phyloP scores from a whole-genome alignment of 2,797 vertebrate species.

The Premnoplex brunnescens region DNA sequence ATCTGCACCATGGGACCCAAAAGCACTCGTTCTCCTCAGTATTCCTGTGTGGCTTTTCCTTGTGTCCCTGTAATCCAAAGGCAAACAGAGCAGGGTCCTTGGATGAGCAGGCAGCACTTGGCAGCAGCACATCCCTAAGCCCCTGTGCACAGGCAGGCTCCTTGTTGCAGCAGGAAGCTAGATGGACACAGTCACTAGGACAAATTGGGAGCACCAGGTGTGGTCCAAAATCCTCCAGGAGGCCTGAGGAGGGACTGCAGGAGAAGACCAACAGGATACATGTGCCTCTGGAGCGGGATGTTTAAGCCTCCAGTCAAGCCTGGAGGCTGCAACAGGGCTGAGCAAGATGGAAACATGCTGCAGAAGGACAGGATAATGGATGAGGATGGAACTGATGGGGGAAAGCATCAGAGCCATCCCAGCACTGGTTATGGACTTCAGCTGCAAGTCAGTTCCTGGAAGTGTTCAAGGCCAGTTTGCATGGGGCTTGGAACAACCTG shows the following conservation, averaged over 20 bases:
- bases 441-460: background rate
- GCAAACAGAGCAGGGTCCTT: background rate
- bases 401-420: background rate
- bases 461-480: background rate
- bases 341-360: background rate
- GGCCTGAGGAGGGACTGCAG: background rate
- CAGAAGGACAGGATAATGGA: background rate
- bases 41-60: background rate
- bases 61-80: background rate
- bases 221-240: background rate
- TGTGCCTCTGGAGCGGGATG: accelerated
- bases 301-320: background rate
- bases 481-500: background rate
- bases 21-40: accelerated
- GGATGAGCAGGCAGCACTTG: accelerated
- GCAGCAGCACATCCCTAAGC: background rate
- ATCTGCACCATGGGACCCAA: accelerated
- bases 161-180: background rate
- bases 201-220: background rate
- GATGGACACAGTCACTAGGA: background rate
- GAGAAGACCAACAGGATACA: no score
- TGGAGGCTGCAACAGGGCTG: background rate
- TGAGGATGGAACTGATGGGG: background rate
- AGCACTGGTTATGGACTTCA: background rate
- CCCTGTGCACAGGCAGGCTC: background rate